These are phyloP conservation scores for Antigone vipio DNA, from an alignment of 2,113 vertebrate genomes.

Conservation along the genomic window DNA sequence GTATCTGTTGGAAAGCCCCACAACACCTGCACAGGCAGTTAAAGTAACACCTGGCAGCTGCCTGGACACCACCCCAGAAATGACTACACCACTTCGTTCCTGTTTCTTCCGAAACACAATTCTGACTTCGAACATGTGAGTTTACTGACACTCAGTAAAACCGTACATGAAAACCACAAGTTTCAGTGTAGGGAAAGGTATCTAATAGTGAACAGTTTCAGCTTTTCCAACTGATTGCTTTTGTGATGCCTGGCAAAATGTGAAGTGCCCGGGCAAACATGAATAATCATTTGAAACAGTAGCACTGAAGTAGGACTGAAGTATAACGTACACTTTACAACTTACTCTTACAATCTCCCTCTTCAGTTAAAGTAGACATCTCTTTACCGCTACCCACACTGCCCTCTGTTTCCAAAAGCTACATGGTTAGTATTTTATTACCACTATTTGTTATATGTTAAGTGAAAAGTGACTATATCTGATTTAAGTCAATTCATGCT, in stretches of 20 bases:
- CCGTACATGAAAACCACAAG: neutral
- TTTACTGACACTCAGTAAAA: neutral
- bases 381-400: fast-evolving
- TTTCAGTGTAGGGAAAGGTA: neutral
- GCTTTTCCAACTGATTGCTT: neutral
- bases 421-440: neutral
- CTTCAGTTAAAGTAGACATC: neutral
- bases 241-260: neutral
- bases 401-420: neutral
- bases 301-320: neutral
- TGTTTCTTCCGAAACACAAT: neutral
- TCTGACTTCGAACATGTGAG: fast-evolving
- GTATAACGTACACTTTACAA: neutral
- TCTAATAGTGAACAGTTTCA: neutral
- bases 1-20: neutral
- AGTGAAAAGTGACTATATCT: neutral
- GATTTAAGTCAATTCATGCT: neutral
- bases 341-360: neutral
- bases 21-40: neutral
- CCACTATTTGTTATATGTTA: neutral
- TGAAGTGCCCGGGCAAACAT: neutral
- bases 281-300: neutral
- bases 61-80: neutral
- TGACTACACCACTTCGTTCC: fast-evolving
- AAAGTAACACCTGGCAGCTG: neutral